Conservation (phyloP, 2,113 vertebrate genomes). For the Suncus etruscus region DNA sequence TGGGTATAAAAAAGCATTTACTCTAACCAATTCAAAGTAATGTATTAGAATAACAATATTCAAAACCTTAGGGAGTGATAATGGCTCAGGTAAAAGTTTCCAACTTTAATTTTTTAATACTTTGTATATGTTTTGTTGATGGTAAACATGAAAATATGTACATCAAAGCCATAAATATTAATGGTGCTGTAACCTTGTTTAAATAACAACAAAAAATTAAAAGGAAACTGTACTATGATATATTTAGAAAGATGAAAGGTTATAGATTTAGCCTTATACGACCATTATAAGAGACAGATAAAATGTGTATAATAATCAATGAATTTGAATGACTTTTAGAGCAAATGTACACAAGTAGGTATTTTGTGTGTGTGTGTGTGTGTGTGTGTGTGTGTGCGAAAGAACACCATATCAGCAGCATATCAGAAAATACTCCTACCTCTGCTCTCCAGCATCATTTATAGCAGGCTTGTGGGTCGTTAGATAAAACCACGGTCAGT, state of each 20-base stretch:
- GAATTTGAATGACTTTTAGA: slow-evolving; percentile 54
- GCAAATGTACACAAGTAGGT: too few species aligned
- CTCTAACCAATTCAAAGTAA: slow-evolving; percentile 44
- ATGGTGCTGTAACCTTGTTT: too few species aligned
- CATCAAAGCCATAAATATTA: too few species aligned
- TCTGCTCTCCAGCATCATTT: too few species aligned
- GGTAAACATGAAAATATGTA: too few species aligned
- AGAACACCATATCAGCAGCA: too few species aligned
- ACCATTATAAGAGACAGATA: slow-evolving; percentile 16
- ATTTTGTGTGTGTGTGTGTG: too few species aligned
- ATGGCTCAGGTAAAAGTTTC: not conserved
- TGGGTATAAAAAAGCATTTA: not conserved
- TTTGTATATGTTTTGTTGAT: not conserved
- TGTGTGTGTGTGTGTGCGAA: too few species aligned
- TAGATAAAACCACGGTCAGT: too few species aligned
- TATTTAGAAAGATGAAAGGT: slow-evolving; percentile 10
- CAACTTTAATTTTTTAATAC: slow-evolving; percentile 28
- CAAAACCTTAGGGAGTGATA: not conserved
- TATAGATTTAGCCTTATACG: not conserved
- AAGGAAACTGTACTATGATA: not conserved
- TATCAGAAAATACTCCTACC: too few species aligned
- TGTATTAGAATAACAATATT: not conserved
- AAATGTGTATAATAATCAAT: slow-evolving; percentile 31
- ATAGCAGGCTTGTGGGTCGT: too few species aligned
- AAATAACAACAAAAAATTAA: too few species aligned